Evolutionary conservation across 2,888 invertebrate species (phyloP), one percentile per base, ranked within the genome.

Genomic region (Drosophila barbarae): DNA sequence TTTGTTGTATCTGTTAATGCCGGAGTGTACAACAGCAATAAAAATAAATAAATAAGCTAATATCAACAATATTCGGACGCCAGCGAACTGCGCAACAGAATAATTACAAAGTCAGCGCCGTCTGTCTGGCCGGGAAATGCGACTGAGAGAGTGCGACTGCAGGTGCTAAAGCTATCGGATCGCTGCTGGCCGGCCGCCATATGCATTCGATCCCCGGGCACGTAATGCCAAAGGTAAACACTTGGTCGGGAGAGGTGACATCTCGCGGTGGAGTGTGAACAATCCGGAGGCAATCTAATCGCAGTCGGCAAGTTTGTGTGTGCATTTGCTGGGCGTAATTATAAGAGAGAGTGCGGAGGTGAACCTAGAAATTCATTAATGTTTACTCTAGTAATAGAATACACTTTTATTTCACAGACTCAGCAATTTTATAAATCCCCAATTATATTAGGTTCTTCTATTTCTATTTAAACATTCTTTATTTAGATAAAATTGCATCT

Each of bases 71-170:
- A 73, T 65, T 59, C 36, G 66, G 54, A 38, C 38, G 42, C 23
- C 49, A 26, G 49, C n/a, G 28, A 76, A 79, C 83, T 83, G 77
- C 83, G 79, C 79, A 79, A 72, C 71, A 71, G 59, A 76, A 71
- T 64, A 82, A 80, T 66, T 71, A 65, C 67, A 77, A 74, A 75
- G 66, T 69, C 68, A 76, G 57, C 68, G 47, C 59, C 36, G 46
- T 46, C 21, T 21, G 34, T n/a, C 36, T 21, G 34, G n/a, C 36
- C 56, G 56, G 61, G 15, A 68, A 71, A 65, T 72, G 58, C 67
- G 69, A 74, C 56, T 76, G 76, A 61, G 76, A 59, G 53, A 59
- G 53, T 69, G 36, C 30, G 53, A 42, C 9, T 61, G 55, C 61
- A 75, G 54, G 76, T 77, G 76, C 68, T 46, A 46, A 46, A 46